A percentile compares a stretch with the other conserved stretches of the same genome.
Evolutionary conservation across 2,113 vertebrate genomes (phyloP).

Genomic region (Meleagris gallopavo): DNA sequence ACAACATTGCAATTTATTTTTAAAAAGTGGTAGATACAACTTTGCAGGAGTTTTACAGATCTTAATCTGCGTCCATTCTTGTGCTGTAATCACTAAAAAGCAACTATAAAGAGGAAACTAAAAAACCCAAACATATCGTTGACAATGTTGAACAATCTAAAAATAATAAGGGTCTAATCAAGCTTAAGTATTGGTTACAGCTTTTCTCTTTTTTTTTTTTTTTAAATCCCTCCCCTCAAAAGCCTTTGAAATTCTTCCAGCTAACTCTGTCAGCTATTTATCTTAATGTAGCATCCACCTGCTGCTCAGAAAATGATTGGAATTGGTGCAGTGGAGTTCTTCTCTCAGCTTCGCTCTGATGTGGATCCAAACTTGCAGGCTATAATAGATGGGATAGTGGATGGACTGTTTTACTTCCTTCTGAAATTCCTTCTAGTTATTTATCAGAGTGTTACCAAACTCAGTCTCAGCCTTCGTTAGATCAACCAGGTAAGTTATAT

Average conservation of each 20-base stretch:
- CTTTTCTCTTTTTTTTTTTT: neutral
- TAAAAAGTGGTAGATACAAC: neutral
- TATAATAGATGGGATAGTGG: slow-evolving; percentile 88
- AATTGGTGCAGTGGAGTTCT: slow-evolving; percentile 93
- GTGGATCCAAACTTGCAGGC: slow-evolving; percentile 86
- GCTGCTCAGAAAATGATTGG: slow-evolving; percentile 89
- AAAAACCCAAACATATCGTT: neutral
- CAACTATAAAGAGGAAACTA: neutral
- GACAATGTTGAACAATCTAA: neutral
- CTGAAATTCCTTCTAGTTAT: slow-evolving; percentile 72
- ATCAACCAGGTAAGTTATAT: slow-evolving; percentile 72
- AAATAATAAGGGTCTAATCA: neutral
- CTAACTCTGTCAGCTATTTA: neutral
- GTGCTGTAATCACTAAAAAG: neutral
- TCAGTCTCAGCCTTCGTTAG: slow-evolving; percentile 39
- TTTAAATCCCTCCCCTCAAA: neutral
- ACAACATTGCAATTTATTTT: neutral
- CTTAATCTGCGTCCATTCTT: neutral
- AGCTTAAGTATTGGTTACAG: neutral
- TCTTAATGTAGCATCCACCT: slow-evolving; percentile 82
- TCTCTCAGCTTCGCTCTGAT: slow-evolving; percentile 88
- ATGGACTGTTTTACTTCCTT: slow-evolving; percentile 92
- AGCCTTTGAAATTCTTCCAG: neutral
- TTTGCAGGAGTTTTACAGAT: neutral
- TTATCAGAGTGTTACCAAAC: slow-evolving; percentile 60